Evolutionary conservation across 2,888 invertebrate species (phyloP).

Genomic region (Cerastis leucographa): DNA sequence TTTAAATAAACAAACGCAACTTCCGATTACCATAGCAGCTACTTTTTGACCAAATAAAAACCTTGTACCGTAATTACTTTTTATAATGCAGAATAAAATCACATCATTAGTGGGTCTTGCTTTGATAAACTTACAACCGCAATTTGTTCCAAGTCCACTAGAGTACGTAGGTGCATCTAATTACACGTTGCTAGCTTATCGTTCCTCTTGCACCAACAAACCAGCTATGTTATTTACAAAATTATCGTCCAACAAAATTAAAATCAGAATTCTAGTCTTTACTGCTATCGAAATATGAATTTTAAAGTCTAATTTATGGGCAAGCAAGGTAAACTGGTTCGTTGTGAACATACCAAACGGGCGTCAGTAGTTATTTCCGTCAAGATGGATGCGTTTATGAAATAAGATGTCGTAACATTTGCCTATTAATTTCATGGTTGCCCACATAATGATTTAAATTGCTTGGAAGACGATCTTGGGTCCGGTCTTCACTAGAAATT

Average conservation of each 20-base stretch:
- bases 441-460: slow-evolving; percentile 77
- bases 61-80: slow-evolving; percentile 38
- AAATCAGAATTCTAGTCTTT: slow-evolving; percentile 61
- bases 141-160: slow-evolving; percentile 62
- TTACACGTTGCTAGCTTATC: slow-evolving; percentile 69
- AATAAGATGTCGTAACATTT: slow-evolving; percentile 80
- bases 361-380: slow-evolving; percentile 80
- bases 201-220: slow-evolving; percentile 68
- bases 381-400: slow-evolving; percentile 79
- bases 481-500: slow-evolving; percentile 56
- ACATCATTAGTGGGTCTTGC: slow-evolving; percentile 40
- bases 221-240: slow-evolving; percentile 62
- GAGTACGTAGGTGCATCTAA: slow-evolving; percentile 69
- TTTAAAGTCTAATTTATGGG: slow-evolving; percentile 58
- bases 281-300: slow-evolving; percentile 62
- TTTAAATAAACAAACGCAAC: slow-evolving; percentile 15
- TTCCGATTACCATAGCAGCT: slow-evolving; percentile 12
- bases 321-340: slow-evolving; percentile 68
- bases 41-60: slow-evolving; percentile 30
- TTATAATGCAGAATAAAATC: slow-evolving; percentile 43
- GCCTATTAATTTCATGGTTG: slow-evolving; percentile 83
- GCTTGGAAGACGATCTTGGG: slow-evolving; percentile 58
- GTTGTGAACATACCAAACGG: slow-evolving; percentile 65
- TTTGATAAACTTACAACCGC: slow-evolving; percentile 55
- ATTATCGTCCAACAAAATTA: slow-evolving; percentile 59